phyloP scores from a whole-genome alignment of 2,113 vertebrate species.

The Anolis sagrei region DNA sequence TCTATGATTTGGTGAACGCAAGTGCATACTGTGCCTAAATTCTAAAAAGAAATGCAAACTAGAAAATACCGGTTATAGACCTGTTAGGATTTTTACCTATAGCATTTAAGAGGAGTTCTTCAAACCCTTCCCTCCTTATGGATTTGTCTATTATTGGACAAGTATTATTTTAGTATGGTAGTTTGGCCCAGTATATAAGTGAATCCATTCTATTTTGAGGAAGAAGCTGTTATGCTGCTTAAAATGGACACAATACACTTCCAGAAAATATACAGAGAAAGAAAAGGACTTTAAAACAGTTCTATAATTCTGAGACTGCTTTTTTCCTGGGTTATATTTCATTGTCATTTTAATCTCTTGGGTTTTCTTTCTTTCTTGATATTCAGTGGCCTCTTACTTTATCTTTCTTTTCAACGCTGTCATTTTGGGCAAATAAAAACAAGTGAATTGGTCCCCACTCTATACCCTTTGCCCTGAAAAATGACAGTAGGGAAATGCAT shows the following conservation, averaged over 20 bases:
- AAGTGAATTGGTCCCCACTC: background rate
- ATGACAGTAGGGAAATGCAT: background rate
- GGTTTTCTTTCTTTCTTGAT: constrained; percentile 6
- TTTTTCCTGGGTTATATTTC: background rate
- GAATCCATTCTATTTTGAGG: background rate
- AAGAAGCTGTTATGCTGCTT: background rate
- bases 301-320: background rate
- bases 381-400: background rate
- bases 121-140: too few species aligned
- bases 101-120: too few species aligned
- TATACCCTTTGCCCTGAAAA: constrained; percentile 10
- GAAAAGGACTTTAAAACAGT: background rate
- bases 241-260: background rate
- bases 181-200: background rate
- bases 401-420: background rate
- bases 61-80: too few species aligned
- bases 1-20: too few species aligned
- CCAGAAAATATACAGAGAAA: background rate
- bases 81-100: too few species aligned
- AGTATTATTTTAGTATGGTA: background rate
- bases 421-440: background rate
- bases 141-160: background rate
- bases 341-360: constrained; percentile 30
- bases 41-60: too few species aligned
- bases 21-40: too few species aligned